phyloP scores from a whole-genome alignment of 2,113 vertebrate genomes.

The Pelodiscus sinensis region DNA sequence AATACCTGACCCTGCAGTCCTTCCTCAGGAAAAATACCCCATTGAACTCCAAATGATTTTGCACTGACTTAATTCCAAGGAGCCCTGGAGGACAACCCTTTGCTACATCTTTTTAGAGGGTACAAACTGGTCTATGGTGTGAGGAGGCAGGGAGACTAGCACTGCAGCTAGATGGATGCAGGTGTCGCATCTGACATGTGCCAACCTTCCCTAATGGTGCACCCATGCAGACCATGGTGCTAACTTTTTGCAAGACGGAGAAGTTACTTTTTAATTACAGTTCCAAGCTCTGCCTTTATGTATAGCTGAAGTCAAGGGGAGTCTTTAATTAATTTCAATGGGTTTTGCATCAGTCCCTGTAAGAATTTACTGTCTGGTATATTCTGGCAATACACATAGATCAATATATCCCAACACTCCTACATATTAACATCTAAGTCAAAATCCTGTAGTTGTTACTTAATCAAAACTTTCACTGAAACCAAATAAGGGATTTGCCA shows the following conservation, averaged over 20 bases:
- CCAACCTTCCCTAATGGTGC: neutral
- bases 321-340: neutral
- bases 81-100: neutral
- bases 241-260: neutral
- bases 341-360: neutral
- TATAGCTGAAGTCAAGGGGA: neutral
- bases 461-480: conserved; percentile 27
- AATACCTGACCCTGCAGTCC: neutral
- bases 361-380: neutral
- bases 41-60: neutral
- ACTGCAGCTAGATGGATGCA: fast-evolving
- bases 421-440: neutral
- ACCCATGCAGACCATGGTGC: neutral
- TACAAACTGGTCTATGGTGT: neutral
- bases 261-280: neutral
- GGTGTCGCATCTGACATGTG: fast-evolving
- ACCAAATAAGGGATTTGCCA: conserved; percentile 26
- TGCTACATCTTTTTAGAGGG: neutral
- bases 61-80: neutral
- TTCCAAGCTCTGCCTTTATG: neutral
- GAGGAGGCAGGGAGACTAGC: neutral
- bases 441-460: conserved; percentile 17
- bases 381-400: neutral
- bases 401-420: neutral
- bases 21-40: neutral